Conservation (phyloP, 2,888 invertebrate species). For the Agrilus mali region DNA sequence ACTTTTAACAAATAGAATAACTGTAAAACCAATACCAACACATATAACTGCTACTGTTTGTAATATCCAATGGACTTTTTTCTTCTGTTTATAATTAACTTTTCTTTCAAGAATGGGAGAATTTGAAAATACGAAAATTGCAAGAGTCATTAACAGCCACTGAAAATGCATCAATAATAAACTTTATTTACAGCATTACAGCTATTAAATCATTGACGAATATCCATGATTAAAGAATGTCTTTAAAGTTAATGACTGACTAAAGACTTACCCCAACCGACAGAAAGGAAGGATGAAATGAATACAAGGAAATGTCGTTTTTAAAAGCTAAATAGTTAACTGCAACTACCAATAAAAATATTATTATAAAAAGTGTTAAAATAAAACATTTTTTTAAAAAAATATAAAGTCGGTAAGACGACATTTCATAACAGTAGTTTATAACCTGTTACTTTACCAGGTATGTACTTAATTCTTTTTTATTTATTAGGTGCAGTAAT, state of each 20-base stretch:
- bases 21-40: conserved; percentile 20
- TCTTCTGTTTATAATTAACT: conserved; percentile 14
- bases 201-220: too few species aligned
- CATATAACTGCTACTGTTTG: conserved; percentile 19
- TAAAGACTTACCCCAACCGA: conserved; percentile 16
- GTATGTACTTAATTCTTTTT: too few species aligned
- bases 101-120: conserved; percentile 22
- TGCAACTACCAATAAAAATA: too few species aligned
- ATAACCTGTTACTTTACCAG: too few species aligned
- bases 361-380: too few species aligned
- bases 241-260: conserved; percentile 12
- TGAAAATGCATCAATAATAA: background rate
- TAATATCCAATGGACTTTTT: conserved; percentile 25
- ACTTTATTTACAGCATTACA: background rate
- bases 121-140: conserved; percentile 23
- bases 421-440: too few species aligned
- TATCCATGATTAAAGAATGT: too few species aligned
- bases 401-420: too few species aligned
- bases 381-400: too few species aligned
- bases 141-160: conserved; percentile 26
- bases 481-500: too few species aligned
- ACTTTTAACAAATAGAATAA: conserved; percentile 25
- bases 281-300: conserved; percentile 15
- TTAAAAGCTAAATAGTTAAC: too few species aligned
- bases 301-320: too few species aligned